These are phyloP conservation scores for Chloropsis hardwickii DNA, from an alignment of 2,113 vertebrate genomes.

Conservation along the genomic window DNA sequence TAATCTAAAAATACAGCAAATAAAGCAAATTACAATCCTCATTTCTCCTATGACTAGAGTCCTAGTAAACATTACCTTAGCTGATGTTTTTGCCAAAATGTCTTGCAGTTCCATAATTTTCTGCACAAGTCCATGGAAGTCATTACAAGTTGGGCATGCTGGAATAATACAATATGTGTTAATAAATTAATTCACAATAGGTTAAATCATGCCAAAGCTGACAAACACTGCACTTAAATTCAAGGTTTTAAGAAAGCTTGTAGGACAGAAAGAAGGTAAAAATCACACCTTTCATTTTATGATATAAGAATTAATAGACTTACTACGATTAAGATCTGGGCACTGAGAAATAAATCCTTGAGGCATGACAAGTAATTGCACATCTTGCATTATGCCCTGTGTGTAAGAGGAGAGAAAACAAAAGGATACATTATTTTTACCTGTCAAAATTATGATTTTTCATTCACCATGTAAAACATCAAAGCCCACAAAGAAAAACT, in stretches of 20 bases:
- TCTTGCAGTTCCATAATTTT: conserved; percentile 99
- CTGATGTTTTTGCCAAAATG: conserved; percentile 95
- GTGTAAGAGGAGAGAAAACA: background rate
- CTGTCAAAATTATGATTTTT: conserved; percentile 32
- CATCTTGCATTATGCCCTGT: conserved; percentile 97
- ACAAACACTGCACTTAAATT: background rate
- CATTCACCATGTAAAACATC: conserved; percentile 36
- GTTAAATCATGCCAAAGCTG: background rate
- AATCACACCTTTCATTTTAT: conserved; percentile 19
- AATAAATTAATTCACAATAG: background rate
- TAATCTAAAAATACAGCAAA: background rate
- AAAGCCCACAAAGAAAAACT: background rate
- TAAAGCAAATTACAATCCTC: background rate
- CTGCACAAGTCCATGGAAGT: conserved; percentile 98
- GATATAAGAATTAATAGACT: conserved; percentile 69
- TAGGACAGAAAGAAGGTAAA: conserved; percentile 32
- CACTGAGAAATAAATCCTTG: conserved; percentile 98
- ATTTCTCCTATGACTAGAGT: background rate
- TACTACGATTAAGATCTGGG: conserved; percentile 98
- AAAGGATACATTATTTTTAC: conserved; percentile 44
- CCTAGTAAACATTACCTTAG: conserved; percentile 84
- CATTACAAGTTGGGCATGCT: conserved; percentile 98
- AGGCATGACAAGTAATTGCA: conserved; percentile 94
- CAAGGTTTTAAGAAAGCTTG: conserved; percentile 12
- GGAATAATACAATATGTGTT: conserved; percentile 38